These are phyloP conservation scores for Matsumurasca onukii DNA, from an alignment of 1,140 invertebrate species.

Conservation along the genomic window DNA sequence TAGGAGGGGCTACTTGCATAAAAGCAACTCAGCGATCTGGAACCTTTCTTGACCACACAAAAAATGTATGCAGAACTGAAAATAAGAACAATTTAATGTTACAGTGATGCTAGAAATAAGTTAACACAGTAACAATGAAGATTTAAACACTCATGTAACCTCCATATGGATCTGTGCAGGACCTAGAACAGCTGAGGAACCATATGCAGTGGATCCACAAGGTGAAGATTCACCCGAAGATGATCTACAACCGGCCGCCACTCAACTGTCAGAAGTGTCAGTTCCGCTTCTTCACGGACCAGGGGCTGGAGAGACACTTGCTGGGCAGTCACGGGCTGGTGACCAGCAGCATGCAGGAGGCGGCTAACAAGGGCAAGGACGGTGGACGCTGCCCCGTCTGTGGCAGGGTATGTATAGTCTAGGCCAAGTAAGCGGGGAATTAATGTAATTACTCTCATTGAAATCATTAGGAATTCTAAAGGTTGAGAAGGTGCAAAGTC, in stretches of 20 bases:
- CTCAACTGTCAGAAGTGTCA: slow-evolving; percentile 96
- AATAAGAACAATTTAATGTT: too few species aligned
- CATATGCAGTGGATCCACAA: slow-evolving; percentile 97
- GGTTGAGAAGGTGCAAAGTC: too few species aligned
- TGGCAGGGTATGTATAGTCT: slow-evolving; percentile 67
- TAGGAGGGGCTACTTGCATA: too few species aligned
- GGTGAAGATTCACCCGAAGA: slow-evolving; percentile 94
- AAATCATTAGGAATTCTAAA: too few species aligned
- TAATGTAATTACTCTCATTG: too few species aligned
- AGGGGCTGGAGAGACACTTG: slow-evolving; percentile 87
- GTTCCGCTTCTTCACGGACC: slow-evolving; percentile 80
- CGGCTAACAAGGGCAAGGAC: slow-evolving; percentile 92
- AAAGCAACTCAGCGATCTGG: too few species aligned
- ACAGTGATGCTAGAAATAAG: too few species aligned
- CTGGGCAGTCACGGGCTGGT: slow-evolving; percentile 91
- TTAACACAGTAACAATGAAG: too few species aligned
- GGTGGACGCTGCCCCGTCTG: slow-evolving; percentile 91
- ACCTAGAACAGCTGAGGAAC: slow-evolving; percentile 86
- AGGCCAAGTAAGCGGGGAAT: too few species aligned
- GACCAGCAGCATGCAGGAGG: slow-evolving; percentile 94
- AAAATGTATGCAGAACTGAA: too few species aligned
- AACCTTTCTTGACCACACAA: too few species aligned
- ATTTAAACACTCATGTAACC: too few species aligned
- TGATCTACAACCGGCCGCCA: slow-evolving; percentile 92
- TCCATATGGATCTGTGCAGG: slow-evolving; percentile 59